Evolutionary conservation across 2,888 invertebrate species (phyloP).

Genomic region (Melieria omissa): DNA sequence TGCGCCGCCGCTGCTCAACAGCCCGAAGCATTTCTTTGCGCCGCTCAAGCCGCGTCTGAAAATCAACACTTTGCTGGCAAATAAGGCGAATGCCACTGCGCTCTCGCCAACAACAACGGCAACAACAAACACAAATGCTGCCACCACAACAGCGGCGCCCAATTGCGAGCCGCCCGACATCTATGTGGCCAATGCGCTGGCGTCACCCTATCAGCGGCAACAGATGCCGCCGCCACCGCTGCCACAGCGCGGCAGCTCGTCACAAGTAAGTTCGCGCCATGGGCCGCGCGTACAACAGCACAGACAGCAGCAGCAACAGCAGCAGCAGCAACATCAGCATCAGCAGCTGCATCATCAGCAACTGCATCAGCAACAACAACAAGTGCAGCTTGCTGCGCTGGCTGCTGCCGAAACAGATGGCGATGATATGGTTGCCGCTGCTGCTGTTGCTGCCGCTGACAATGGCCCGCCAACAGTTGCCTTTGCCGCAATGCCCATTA

Average conservation of each 20-base stretch:
- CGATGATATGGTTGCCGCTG: slow-evolving; percentile 29
- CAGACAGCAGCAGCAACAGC: slow-evolving; percentile 35
- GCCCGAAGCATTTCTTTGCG: slow-evolving; percentile 68
- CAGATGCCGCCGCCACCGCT: slow-evolving; percentile 44
- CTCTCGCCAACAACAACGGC: slow-evolving; percentile 45
- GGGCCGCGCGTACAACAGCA: slow-evolving; percentile 46
- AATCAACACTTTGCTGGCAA: slow-evolving; percentile 60
- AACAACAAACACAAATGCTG: slow-evolving; percentile 9
- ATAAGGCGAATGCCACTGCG: slow-evolving; percentile 45
- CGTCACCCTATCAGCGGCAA: slow-evolving; percentile 59
- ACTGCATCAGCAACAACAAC: slow-evolving; percentile 31
- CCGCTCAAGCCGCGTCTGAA: slow-evolving; percentile 65
- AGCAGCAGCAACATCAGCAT: slow-evolving; percentile 44
- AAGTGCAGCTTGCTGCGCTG: slow-evolving; percentile 48
- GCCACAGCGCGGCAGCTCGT: slow-evolving; percentile 47
- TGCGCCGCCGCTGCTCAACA: slow-evolving; percentile 27
- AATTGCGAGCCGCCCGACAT: slow-evolving; percentile 63
- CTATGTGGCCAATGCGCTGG: slow-evolving; percentile 61
- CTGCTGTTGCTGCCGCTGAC: slow-evolving; percentile 50
- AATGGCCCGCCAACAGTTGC: slow-evolving; percentile 27
- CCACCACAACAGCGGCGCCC: slow-evolving; percentile 24
- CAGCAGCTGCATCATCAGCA: slow-evolving; percentile 39
- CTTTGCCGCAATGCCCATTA: slow-evolving; percentile 18
- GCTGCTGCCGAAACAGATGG: slow-evolving; percentile 45
- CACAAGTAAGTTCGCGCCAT: slow-evolving; percentile 50